Evolutionary conservation across 2,888 invertebrate genomes (phyloP).

Genomic region (Ormyrus thymus): DNA sequence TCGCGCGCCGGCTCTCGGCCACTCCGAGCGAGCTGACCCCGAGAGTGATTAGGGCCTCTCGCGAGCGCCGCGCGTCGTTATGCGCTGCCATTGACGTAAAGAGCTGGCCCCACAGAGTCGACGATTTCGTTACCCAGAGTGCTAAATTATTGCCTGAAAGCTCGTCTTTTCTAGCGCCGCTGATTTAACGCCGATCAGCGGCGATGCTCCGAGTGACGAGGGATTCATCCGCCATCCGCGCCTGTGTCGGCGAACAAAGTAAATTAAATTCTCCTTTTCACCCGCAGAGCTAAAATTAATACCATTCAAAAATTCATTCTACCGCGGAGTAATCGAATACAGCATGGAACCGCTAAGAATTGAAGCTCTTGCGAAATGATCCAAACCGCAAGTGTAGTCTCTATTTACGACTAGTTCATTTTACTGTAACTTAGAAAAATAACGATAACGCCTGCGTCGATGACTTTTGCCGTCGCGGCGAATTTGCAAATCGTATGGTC

Average conservation of each 20-base stretch:
- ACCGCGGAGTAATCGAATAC: too few species aligned
- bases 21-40: not conserved
- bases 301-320: too few species aligned
- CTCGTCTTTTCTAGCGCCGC: constrained; percentile 20
- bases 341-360: too few species aligned
- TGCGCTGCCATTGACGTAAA: too few species aligned
- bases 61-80: not conserved
- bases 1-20: not conserved
- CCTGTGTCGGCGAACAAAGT: constrained; percentile 5
- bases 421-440: too few species aligned
- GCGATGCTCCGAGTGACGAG: not conserved
- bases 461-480: not conserved
- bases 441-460: too few species aligned
- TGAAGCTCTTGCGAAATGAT: too few species aligned
- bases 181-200: constrained; percentile 35
- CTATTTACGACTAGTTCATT: too few species aligned
- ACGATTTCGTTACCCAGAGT: constrained; percentile 39
- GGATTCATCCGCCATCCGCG: constrained; percentile 17
- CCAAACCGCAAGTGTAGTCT: too few species aligned
- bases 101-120: not conserved
- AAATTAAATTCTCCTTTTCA: too few species aligned
- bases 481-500: constrained; percentile 47
- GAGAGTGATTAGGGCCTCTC: constrained; percentile 30
- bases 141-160: constrained; percentile 34
- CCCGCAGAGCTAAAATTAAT: too few species aligned